A percentile compares a stretch with the other conserved stretches of the same genome.
phyloP scores from a whole-genome alignment of 2,797 vertebrate genomes.

The Xiphophorus birchmanni region DNA sequence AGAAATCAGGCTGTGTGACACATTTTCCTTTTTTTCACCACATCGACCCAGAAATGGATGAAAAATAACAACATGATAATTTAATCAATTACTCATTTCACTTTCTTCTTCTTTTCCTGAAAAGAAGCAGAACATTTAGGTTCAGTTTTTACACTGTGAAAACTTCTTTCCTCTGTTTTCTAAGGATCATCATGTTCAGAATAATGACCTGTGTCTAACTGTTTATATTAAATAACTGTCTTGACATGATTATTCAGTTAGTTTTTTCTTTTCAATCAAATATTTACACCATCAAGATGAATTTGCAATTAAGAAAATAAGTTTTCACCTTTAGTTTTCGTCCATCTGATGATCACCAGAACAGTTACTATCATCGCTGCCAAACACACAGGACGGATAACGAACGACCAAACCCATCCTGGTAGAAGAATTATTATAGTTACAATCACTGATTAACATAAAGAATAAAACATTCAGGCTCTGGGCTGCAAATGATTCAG shows the following conservation, averaged over 20 bases:
- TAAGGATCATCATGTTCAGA: neutral
- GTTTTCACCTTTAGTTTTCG: neutral
- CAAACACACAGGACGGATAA: neutral
- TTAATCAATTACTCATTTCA: neutral
- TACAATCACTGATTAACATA: neutral
- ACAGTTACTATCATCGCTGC: neutral
- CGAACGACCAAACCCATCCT: neutral
- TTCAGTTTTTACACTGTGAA: neutral
- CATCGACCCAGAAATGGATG: neutral
- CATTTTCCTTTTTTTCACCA: neutral
- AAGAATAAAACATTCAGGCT: neutral
- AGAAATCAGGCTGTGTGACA: neutral
- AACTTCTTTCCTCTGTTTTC: neutral
- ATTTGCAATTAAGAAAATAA: neutral
- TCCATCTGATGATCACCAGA: neutral
- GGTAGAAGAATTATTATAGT: neutral
- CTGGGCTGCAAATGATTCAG: neutral
- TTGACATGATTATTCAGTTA: neutral
- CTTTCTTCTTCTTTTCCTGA: slow-evolving; percentile 12
- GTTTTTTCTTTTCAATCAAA: neutral
- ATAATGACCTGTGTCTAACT: neutral
- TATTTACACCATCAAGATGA: neutral
- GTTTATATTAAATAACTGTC: neutral
- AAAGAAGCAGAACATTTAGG: neutral
- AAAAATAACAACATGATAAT: neutral